These are phyloP conservation scores for Idaea dimidiata DNA, from an alignment of 2,888 invertebrate genomes.

Conservation along the genomic window DNA sequence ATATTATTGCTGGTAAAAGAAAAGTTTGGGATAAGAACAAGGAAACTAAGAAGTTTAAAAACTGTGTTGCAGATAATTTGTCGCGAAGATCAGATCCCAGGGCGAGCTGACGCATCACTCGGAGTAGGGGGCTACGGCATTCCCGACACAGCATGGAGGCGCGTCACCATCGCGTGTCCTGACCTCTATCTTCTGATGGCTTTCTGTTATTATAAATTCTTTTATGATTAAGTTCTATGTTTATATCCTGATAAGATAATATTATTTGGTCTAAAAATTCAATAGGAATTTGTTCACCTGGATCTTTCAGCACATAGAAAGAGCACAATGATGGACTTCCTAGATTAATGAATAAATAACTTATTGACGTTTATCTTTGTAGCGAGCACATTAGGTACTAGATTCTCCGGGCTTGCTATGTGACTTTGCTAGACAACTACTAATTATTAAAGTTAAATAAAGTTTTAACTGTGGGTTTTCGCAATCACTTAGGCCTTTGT, in stretches of 20 bases:
- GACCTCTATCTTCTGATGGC: conserved; percentile 60
- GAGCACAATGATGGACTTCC: neutral
- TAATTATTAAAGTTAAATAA: no score
- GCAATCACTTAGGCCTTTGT: no score
- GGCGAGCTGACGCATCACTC: conserved; percentile 40
- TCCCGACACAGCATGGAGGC: conserved; percentile 64
- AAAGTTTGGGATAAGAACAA: no score
- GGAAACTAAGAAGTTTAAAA: neutral
- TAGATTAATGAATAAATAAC: no score
- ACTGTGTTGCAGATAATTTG: conserved; percentile 53
- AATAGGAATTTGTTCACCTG: neutral
- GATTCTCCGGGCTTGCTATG: no score
- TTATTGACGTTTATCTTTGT: no score
- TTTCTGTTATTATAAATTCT: conserved; percentile 44
- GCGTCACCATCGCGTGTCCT: conserved; percentile 55
- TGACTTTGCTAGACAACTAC: no score
- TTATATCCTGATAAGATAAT: no score
- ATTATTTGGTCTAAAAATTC: neutral
- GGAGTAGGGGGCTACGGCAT: conserved; percentile 53
- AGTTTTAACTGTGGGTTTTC: no score
- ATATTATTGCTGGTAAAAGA: no score
- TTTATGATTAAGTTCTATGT: no score
- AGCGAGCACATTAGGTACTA: no score
- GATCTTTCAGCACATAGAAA: neutral
- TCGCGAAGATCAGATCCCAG: conserved; percentile 60